A percentile compares a stretch with the other conserved stretches of the same genome.
These are phyloP conservation scores for Martes martes DNA, from an alignment of 2,113 vertebrate species.

Conservation along the genomic window DNA sequence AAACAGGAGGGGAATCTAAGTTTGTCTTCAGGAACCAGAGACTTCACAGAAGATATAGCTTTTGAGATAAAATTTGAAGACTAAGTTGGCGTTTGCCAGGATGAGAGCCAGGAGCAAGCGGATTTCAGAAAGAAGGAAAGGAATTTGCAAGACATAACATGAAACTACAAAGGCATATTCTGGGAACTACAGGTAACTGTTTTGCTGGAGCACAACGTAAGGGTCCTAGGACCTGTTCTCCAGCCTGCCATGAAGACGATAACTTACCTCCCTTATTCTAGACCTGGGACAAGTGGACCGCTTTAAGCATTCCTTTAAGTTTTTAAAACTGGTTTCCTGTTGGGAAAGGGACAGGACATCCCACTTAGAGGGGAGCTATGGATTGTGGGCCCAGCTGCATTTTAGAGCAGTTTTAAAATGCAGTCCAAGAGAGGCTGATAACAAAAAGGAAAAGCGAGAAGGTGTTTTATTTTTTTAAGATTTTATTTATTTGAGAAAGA, in stretches of 20 bases:
- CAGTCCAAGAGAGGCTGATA: neutral
- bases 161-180: neutral
- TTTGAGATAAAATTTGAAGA: neutral
- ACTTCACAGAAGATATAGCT: neutral
- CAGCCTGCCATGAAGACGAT: neutral
- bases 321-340: neutral
- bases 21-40: neutral
- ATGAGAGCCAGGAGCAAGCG: constrained; percentile 5
- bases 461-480: neutral
- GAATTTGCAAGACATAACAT: neutral
- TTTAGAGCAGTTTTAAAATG: neutral
- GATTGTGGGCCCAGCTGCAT: neutral
- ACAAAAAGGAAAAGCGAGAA: neutral
- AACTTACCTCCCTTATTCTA: neutral
- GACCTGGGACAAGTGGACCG: neutral
- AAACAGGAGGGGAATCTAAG: neutral
- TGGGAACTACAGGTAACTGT: neutral
- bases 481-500: neutral
- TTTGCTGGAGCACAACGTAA: neutral
- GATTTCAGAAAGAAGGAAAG: constrained; percentile 22
- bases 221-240: neutral
- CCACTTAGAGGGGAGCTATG: neutral
- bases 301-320: neutral
- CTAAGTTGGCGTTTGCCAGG: neutral
- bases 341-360: neutral